Evolutionary conservation across 2,797 vertebrate species (phyloP), one percentile per base, ranked within the genome.

Genomic region (Poeciliopsis paucimaculata): DNA sequence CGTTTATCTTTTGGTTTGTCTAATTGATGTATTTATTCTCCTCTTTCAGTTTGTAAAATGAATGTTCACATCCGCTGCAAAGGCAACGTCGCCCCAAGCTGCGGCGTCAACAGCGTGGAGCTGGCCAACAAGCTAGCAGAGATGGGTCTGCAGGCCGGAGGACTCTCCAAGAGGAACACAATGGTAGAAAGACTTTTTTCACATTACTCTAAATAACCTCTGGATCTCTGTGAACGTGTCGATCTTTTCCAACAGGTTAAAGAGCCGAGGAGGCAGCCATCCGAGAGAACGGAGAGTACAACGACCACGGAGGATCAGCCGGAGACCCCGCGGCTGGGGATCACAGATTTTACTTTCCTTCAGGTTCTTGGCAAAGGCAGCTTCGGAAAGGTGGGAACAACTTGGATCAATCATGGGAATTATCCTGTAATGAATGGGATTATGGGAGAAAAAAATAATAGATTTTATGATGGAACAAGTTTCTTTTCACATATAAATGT

Each of bases 341-440:
- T 99, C 55, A 90, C 96, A 36, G 95, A 98, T 91, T 97, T 99
- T 80, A 96, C 96, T 0, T 99, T 99, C 85, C 95, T 99, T 81
- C 97, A 98, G 82, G 98, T 99, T 0, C 86, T 99, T 51, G 98
- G 98, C 39, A 99, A 99, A 80, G 98, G 98, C 86, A 99, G 98
- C 91, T 99, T 99, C 84, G 98, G 98, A 88, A 99, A 99, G 97
- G 98, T 99, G 89, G 92, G 96, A 41, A 47, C 72, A 15, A 77
- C 3, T 6, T 36, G 10, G 51, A 16, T 66, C 3, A 31, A 74
- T 55, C 12, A 18, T 26, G 23, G 28, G 39, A 76, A 57, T 49
- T 55, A 15, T 12, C 83, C 9, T 79, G 49, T 75, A 66, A 60
- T 68, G 20, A 77, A 20, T 60, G 51, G 2, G 36, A 11, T 51